These are phyloP conservation scores for Nesogale talazaci DNA, from an alignment of 2,113 vertebrate species.

Conservation along the genomic window DNA sequence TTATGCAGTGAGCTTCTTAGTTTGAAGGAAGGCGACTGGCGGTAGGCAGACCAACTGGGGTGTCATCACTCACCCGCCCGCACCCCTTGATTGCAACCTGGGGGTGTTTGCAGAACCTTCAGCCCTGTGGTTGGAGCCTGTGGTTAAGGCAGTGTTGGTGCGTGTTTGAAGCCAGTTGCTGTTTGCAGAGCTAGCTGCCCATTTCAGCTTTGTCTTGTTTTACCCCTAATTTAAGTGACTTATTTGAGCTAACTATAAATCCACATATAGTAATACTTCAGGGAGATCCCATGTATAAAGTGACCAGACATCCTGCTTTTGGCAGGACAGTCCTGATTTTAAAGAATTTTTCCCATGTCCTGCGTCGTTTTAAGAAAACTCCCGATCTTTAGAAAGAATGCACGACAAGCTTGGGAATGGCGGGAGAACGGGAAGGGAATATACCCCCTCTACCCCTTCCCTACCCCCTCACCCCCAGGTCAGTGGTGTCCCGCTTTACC, in stretches of 20 bases:
- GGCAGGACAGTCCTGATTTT: no score
- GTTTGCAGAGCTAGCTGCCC: neutral
- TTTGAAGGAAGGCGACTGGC: no score
- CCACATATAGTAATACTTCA: neutral
- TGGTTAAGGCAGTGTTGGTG: neutral
- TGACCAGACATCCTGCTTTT: no score
- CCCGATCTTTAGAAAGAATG: no score
- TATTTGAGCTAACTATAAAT: neutral
- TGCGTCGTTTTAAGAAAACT: no score
- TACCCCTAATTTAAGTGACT: neutral
- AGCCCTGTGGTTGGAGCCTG: neutral
- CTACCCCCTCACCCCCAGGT: no score
- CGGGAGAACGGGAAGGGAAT: no score
- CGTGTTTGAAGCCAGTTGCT: neutral
- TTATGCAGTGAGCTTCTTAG: no score
- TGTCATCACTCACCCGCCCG: neutral
- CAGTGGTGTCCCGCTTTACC: no score
- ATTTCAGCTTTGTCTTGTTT: neutral
- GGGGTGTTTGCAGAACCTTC: neutral
- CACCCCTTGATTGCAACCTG: rapidly evolving
- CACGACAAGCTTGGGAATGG: no score
- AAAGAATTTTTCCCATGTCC: no score
- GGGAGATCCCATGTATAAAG: neutral
- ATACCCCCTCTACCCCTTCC: no score
- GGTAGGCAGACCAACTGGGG: neutral